Conservation (phyloP, 2,113 vertebrate species). For the Synchiropus splendidus region DNA sequence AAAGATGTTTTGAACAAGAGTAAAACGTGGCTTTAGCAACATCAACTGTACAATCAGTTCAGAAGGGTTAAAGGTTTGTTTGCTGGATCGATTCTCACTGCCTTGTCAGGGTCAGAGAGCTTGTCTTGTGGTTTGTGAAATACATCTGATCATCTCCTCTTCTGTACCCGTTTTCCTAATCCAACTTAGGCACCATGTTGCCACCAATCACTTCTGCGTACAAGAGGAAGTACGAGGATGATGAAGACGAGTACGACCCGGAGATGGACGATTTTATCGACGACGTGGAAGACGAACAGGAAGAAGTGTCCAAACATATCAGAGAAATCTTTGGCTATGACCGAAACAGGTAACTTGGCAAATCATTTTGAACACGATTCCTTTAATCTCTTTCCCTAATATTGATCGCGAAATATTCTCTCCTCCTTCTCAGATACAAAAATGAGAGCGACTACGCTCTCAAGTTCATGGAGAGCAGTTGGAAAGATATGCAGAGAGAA, state of each 20-base stretch:
- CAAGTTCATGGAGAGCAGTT: conserved; percentile 96
- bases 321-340: conserved; percentile 97
- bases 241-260: conserved; percentile 85
- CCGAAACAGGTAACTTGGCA: conserved; percentile 66
- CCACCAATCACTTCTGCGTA: conserved; percentile 72
- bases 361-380: not conserved
- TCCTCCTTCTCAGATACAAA: conserved; percentile 72
- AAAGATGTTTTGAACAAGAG: no score
- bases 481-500: conserved; percentile 93
- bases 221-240: conserved; percentile 75
- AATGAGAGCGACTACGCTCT: conserved; percentile 98
- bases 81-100: no score
- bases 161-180: no score
- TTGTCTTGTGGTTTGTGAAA: no score
- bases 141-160: no score
- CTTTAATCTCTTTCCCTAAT: not conserved
- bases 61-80: no score
- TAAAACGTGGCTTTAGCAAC: no score
- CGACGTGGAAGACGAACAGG: conserved; percentile 81
- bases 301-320: conserved; percentile 93
- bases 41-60: no score
- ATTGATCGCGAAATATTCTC: not conserved
- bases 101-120: no score
- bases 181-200: conserved; percentile 51
- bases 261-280: conserved; percentile 99